A percentile compares a stretch with the other conserved stretches of the same genome.
These are phyloP conservation scores for Epinotia brunnichana DNA, from an alignment of 2,888 invertebrate species.

Conservation along the genomic window DNA sequence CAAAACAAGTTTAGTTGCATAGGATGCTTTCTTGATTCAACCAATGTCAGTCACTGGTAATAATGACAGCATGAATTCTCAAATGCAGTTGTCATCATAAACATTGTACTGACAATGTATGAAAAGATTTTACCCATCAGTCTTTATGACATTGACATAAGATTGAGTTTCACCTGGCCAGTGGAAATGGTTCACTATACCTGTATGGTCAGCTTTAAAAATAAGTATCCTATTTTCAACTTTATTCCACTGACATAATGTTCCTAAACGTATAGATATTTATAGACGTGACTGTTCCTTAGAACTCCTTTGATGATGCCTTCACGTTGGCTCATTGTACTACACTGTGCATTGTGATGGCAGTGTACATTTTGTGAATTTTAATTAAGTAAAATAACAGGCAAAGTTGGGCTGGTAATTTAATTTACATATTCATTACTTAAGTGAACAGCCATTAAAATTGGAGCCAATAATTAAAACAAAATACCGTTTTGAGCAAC, in stretches of 20 bases:
- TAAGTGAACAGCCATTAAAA: not conserved
- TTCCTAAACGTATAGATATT: too few species aligned
- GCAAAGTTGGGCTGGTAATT: not conserved
- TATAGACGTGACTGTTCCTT: not conserved
- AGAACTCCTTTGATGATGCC: not conserved
- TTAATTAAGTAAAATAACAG: not conserved
- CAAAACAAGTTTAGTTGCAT: too few species aligned
- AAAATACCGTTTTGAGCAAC: not conserved
- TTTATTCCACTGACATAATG: too few species aligned
- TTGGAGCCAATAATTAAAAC: not conserved
- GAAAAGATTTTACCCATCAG: not conserved
- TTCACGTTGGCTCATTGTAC: conserved; percentile 1
- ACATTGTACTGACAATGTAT: not conserved
- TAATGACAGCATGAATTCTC: conserved; percentile 1
- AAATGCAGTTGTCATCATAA: not conserved
- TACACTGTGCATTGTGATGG: not conserved
- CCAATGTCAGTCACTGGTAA: not conserved
- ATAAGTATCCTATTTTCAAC: too few species aligned
- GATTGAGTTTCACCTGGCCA: conserved; percentile 4
- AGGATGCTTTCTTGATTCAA: too few species aligned
- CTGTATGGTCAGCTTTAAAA: not conserved
- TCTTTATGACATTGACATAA: not conserved
- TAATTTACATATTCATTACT: conserved; percentile 31
- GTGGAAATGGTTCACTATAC: not conserved
- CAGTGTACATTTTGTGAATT: not conserved